These are phyloP conservation scores for Syndactyla subalaris DNA, from an alignment of 2,797 vertebrate genomes.

Conservation along the genomic window DNA sequence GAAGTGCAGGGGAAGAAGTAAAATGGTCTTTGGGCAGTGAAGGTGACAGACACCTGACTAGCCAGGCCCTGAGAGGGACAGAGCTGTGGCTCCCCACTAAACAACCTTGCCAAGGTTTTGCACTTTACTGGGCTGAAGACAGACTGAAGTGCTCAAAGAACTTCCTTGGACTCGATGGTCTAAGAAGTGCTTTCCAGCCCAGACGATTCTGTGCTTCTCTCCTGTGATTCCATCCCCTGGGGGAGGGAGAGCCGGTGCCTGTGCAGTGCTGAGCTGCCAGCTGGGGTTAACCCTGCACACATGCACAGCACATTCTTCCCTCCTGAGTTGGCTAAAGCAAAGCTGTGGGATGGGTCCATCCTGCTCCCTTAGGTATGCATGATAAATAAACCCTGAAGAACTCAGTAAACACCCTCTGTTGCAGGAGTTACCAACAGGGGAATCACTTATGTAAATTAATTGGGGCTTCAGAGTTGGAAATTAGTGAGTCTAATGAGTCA, in stretches of 20 bases:
- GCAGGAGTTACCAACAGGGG: not conserved
- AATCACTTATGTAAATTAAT: not conserved
- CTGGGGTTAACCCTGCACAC: not conserved
- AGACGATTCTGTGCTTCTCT: accelerated
- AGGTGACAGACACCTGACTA: not conserved
- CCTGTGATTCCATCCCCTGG: not conserved
- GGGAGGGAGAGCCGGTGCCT: not conserved
- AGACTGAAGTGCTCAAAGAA: not conserved
- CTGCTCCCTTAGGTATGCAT: not conserved
- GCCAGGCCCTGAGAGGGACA: not conserved
- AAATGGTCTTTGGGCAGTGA: not conserved
- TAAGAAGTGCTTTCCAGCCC: not conserved
- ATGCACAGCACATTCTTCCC: not conserved
- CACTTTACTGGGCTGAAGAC: accelerated
- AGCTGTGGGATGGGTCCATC: not conserved
- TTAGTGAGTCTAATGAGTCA: not conserved
- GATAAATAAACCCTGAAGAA: not conserved
- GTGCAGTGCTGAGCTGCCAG: not conserved
- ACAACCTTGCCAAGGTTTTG: not conserved
- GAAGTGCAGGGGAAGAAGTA: not conserved
- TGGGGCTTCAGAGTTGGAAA: not conserved
- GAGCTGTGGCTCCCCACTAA: not conserved
- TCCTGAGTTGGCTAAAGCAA: not conserved
- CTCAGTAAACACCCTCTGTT: not conserved
- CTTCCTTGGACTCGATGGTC: not conserved